A percentile compares a stretch with the other conserved stretches of the same genome.
These are phyloP conservation scores for Aleadryas rufinucha DNA, from an alignment of 2,113 vertebrate species.

Conservation along the genomic window DNA sequence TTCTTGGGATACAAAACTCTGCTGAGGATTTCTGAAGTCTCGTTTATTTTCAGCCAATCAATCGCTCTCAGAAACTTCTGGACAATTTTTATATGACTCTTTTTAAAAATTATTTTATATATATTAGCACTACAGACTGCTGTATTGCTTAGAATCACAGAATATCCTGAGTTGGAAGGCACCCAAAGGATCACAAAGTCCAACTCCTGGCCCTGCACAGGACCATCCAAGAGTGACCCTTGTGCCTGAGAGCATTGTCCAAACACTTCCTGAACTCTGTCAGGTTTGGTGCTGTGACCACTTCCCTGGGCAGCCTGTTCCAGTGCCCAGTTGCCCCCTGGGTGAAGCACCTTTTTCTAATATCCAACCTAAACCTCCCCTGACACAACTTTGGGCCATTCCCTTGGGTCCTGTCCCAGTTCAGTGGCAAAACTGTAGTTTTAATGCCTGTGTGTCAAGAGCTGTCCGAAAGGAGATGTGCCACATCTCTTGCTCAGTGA, in stretches of 20 bases:
- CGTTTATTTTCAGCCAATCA: not conserved
- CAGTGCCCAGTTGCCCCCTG: rapidly evolving
- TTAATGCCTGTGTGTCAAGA: not conserved
- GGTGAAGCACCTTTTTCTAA: rapidly evolving
- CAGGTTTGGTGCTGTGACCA: not conserved
- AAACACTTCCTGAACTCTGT: rapidly evolving
- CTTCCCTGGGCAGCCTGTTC: not conserved
- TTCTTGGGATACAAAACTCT: not conserved
- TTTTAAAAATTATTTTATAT: not conserved
- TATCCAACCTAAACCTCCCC: not conserved
- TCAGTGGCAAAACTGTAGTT: not conserved
- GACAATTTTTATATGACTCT: not conserved
- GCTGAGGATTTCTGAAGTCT: not conserved
- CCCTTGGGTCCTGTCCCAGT: rapidly evolving
- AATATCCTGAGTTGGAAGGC: not conserved
- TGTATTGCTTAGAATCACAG: not conserved
- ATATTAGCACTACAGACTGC: not conserved
- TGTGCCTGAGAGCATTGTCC: not conserved
- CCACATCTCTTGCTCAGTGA: not conserved
- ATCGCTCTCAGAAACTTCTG: not conserved
- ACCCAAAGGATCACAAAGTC: not conserved
- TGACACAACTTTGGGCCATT: rapidly evolving
- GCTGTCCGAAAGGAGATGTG: not conserved
- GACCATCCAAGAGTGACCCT: too few species aligned
- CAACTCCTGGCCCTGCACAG: not conserved